Base-by-base conservation (phyloP, 2,888 invertebrate species). In the Amphipyra tragopoginis region DNA sequence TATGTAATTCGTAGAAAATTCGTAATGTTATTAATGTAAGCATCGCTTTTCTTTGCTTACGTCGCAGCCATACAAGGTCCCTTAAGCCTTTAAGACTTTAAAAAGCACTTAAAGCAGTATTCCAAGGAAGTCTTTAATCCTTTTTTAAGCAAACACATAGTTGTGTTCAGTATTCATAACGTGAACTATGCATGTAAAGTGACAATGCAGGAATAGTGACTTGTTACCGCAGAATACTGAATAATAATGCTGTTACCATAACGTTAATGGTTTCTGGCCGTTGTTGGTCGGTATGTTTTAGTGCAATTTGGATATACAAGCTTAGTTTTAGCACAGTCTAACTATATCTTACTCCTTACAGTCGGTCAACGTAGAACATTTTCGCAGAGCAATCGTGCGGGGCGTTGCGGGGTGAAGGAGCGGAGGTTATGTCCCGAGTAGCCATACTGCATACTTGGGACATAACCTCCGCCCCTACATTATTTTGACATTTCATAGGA, bases 191-290 rank as follows among this genome's bases (percentile, higher is more conserved):
- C 64, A 49, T 49, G 21, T 38, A 11, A 14, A 36, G 15, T 42
- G 34, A 66, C 54, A 70, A 63, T 49, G 71, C 65, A 64, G 49
- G 21, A 38, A 53, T 36, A 49, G 11, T 70, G 63, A 53, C 26
- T 48, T 43, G 61, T 50, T 69, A 69, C 70, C 48, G 40, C 70
- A 71, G 40, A 42, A 71, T 55, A 64, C 55, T 58, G 47, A 72
- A 67, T 67, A 65, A 47, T 67, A 56, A 47, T 48, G 9, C 34
- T 59, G 13, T 36, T 26, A 40, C 13, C 6, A 40, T 51, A 72
- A 43, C 43, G 14, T 15, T 36, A 33, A 48, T 54, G 14, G 21
- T 54, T 54, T 52, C 29, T 33, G 39, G 40, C 38, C 26, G 34
- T 4, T 45, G 13, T 14, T 45, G 13, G 36, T 21, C 2, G 14